Evolutionary conservation across 2,113 vertebrate species (phyloP).

Genomic region (Orientallactaga bullata): DNA sequence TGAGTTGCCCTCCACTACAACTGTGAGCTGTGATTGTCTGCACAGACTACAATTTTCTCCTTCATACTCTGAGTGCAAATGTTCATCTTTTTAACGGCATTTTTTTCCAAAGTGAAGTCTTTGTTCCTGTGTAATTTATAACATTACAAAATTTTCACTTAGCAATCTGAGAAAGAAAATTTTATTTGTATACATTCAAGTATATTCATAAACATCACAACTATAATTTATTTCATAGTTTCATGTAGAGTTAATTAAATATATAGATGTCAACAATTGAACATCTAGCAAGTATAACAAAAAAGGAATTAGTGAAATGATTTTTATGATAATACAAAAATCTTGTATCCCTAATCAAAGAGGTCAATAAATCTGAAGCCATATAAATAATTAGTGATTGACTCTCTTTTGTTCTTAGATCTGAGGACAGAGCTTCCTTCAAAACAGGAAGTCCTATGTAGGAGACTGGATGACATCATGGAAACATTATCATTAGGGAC

Average conservation of each 20-base stretch:
- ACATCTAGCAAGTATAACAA: not conserved
- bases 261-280: not conserved
- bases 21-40: not conserved
- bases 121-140: not conserved
- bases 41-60: not conserved
- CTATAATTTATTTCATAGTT: not conserved
- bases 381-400: not conserved
- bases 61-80: rapidly evolving
- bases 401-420: not conserved
- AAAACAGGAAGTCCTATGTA: not conserved
- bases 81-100: not conserved
- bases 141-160: not conserved
- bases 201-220: not conserved
- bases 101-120: not conserved
- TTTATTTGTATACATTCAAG: not conserved
- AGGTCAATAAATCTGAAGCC: not conserved
- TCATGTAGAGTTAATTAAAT: not conserved
- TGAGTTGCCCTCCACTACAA: not conserved
- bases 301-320: not conserved
- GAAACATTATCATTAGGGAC: rapidly evolving
- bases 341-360: not conserved
- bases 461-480: not conserved
- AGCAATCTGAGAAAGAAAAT: not conserved
- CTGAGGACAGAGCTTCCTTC: rapidly evolving
- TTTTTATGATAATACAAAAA: not conserved